Conservation (phyloP, 2,888 invertebrate species). For the Synanthedon andrenaeformis region DNA sequence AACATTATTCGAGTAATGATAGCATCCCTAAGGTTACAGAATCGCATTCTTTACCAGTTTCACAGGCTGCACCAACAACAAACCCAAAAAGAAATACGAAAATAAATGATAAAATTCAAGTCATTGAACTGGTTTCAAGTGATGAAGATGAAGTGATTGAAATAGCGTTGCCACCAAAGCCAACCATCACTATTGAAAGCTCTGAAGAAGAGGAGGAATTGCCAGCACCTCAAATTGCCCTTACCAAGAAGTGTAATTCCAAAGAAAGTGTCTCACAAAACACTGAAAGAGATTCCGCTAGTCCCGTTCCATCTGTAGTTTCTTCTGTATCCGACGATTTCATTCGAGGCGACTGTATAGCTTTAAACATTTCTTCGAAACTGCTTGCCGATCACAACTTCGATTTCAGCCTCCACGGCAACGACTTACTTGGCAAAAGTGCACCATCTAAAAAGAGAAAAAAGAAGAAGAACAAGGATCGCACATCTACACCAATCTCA, state of each 20-base stretch:
- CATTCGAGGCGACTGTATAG: slow-evolving; percentile 59
- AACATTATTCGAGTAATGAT: slow-evolving; percentile 9
- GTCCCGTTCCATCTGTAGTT: slow-evolving; percentile 60
- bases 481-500: slow-evolving; percentile 35
- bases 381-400: slow-evolving; percentile 46
- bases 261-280: slow-evolving; percentile 15
- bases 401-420: slow-evolving; percentile 61
- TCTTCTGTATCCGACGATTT: slow-evolving; percentile 65
- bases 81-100: slow-evolving; percentile 40
- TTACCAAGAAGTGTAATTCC: slow-evolving; percentile 5
- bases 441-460: slow-evolving; percentile 52
- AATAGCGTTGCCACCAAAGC: slow-evolving; percentile 55
- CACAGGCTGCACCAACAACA: slow-evolving; percentile 37
- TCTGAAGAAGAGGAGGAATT: slow-evolving; percentile 57
- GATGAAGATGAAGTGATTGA: slow-evolving; percentile 65
- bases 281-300: slow-evolving; percentile 39
- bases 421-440: slow-evolving; percentile 44
- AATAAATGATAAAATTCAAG: slow-evolving; percentile 25
- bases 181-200: slow-evolving; percentile 61
- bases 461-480: slow-evolving; percentile 49
- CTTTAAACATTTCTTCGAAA: slow-evolving; percentile 57
- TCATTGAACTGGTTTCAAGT: slow-evolving; percentile 45
- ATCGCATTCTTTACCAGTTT: slow-evolving; percentile 20
- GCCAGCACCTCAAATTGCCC: slow-evolving; percentile 18
- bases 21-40: slow-evolving; percentile 28